Conservation (phyloP, 2,888 invertebrate species). For the Protodeltote pygarga region DNA sequence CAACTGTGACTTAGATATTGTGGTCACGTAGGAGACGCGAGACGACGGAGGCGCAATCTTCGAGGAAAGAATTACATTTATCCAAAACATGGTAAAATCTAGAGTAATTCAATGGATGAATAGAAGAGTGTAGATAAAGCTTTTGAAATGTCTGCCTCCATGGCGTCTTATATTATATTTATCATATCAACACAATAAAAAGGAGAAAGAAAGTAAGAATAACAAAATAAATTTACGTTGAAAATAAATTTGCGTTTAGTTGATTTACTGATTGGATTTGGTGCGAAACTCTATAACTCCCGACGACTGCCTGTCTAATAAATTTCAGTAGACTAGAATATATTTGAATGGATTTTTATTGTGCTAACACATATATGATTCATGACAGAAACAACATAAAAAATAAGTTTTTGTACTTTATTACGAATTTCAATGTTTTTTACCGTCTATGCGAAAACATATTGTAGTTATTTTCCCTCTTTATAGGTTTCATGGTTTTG, state of each 20-base stretch:
- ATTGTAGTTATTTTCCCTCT: constrained; percentile 1
- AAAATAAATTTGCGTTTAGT: constrained; percentile 42
- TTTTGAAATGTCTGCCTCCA: constrained; percentile 40
- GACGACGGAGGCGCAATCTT: constrained; percentile 80
- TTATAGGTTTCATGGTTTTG: constrained; percentile 8
- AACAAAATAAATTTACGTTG: constrained; percentile 40
- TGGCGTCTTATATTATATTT: constrained; percentile 32
- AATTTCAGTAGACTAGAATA: constrained; percentile 38
- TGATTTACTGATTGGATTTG: constrained; percentile 60
- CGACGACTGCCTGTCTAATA: constrained; percentile 46
- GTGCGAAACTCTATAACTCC: constrained; percentile 46
- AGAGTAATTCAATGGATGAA: constrained; percentile 80
- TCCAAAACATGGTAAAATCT: constrained; percentile 80
- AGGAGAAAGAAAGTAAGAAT: constrained; percentile 21
- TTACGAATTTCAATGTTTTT: constrained; percentile 19
- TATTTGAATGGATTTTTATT: constrained; percentile 43
- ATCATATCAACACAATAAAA: constrained; percentile 6
- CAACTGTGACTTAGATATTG: constrained; percentile 73
- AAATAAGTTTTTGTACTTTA: constrained; percentile 12
- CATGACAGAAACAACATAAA: constrained; percentile 27
- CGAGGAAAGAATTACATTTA: constrained; percentile 84
- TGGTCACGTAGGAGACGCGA: constrained; percentile 78
- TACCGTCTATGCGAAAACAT: constrained; percentile 5
- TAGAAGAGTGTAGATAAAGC: constrained; percentile 30
- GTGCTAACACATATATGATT: constrained; percentile 27